A percentile compares a stretch with the other conserved stretches of the same genome.
Evolutionary conservation across 2,113 vertebrate species (phyloP).

Genomic region (Murina feae): DNA sequence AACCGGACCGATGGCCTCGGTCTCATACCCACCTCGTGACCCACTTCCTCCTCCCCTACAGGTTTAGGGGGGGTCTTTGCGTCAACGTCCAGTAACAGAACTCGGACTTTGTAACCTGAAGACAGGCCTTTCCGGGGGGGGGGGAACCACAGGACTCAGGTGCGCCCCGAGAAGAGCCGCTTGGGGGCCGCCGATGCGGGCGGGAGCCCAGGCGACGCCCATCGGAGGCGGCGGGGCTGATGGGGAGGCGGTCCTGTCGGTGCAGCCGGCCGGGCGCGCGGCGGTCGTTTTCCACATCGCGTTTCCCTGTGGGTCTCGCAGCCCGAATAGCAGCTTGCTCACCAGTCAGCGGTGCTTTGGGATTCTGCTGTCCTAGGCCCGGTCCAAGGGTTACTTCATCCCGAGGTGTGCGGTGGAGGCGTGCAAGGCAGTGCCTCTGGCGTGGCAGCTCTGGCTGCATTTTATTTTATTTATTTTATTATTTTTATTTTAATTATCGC

Average conservation of each 20-base stretch:
- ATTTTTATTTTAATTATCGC: too few species aligned
- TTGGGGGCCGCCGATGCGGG: not conserved
- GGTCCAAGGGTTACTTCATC: not conserved
- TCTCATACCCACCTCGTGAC: not conserved
- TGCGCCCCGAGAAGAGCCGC: too few species aligned
- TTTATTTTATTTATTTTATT: not conserved
- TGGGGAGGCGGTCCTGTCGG: too few species aligned
- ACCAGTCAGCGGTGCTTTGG: not conserved
- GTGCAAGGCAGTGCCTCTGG: not conserved
- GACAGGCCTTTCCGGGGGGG: not conserved
- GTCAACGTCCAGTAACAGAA: not conserved
- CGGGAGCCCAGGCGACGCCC: not conserved
- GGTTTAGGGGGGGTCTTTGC: not conserved
- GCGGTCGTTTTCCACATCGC: not conserved
- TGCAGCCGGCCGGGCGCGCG: not conserved
- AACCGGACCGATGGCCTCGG: not conserved
- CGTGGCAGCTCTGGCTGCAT: not conserved
- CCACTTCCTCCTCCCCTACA: not conserved
- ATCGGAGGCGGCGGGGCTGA: too few species aligned
- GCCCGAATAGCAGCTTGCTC: too few species aligned
- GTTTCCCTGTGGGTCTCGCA: not conserved
- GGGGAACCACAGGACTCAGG: too few species aligned
- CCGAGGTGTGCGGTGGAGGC: not conserved
- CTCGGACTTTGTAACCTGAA: not conserved
- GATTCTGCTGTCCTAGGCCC: not conserved